Percentiles rank a stretch among this genome's conserved stretches.
Evolutionary conservation across 2,113 vertebrate species (phyloP).

Genomic region (Prunella fulvescens): DNA sequence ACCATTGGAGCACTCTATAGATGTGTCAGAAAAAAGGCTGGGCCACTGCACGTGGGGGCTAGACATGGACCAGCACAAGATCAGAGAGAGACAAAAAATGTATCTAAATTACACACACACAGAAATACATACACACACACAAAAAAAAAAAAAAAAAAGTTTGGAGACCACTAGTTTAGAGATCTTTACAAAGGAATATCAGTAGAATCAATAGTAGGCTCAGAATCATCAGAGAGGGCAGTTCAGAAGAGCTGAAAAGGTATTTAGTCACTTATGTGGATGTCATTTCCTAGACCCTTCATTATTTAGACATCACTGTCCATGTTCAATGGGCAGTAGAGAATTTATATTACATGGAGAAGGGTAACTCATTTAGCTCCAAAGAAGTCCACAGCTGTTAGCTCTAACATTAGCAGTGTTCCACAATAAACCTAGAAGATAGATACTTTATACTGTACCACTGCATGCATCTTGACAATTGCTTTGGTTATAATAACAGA

Average conservation of each 20-base stretch:
- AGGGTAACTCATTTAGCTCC: background rate
- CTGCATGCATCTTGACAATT: background rate
- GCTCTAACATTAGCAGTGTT: background rate
- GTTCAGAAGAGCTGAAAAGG: background rate
- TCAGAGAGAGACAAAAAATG: background rate
- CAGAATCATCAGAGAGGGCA: background rate
- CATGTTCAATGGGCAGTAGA: background rate
- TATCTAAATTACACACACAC: background rate
- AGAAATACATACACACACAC: background rate
- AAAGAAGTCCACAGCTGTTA: background rate
- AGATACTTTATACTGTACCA: background rate
- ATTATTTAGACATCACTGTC: background rate
- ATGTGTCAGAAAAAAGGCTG: background rate
- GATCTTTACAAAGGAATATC: background rate
- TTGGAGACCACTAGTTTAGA: background rate
- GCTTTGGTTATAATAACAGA: background rate
- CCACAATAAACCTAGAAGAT: background rate
- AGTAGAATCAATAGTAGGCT: background rate
- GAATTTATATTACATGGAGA: background rate
- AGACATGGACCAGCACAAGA: background rate
- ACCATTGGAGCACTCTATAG: background rate
- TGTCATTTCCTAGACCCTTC: background rate
- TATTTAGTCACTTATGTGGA: accelerated
- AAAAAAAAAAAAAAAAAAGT: background rate
- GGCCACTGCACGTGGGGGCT: background rate